Percentiles rank a stretch among this genome's conserved stretches.
phyloP scores from a whole-genome alignment of 2,797 vertebrate genomes.

The Staurois parvus region DNA sequence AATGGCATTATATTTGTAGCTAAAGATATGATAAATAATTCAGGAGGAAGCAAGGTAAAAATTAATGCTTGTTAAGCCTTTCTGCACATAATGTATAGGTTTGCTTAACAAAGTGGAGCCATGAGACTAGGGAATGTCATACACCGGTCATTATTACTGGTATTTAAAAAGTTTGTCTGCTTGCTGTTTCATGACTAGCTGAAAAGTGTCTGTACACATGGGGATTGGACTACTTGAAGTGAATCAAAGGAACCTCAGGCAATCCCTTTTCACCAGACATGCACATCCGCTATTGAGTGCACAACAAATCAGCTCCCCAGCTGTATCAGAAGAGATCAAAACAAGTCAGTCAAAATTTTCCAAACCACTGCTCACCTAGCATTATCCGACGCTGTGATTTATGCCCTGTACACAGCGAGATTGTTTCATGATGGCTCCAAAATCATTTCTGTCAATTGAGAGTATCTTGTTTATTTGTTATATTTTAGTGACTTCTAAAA shows the following conservation, averaged over 20 bases:
- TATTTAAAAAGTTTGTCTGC: not conserved
- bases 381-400: not conserved
- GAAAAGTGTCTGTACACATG: not conserved
- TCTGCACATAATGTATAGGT: not conserved
- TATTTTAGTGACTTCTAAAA: not conserved
- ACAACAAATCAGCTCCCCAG: not conserved
- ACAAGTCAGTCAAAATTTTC: not conserved
- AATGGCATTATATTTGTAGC: constrained; percentile 24
- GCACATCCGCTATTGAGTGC: not conserved
- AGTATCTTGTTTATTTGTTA: not conserved
- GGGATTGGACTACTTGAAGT: not conserved
- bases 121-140: not conserved
- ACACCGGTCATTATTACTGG: not conserved
- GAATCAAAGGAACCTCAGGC: not conserved
- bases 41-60: not conserved
- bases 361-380: not conserved
- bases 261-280: not conserved
- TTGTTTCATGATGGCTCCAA: not conserved
- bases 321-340: not conserved
- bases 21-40: constrained; percentile 27
- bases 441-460: not conserved
- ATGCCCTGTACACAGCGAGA: not conserved
- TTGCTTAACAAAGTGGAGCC: not conserved
- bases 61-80: not conserved
- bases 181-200: not conserved